A percentile compares a stretch with the other conserved stretches of the same genome.
Conservation (phyloP, 2,888 invertebrate genomes). For the Lasioglossum marginatum region DNA sequence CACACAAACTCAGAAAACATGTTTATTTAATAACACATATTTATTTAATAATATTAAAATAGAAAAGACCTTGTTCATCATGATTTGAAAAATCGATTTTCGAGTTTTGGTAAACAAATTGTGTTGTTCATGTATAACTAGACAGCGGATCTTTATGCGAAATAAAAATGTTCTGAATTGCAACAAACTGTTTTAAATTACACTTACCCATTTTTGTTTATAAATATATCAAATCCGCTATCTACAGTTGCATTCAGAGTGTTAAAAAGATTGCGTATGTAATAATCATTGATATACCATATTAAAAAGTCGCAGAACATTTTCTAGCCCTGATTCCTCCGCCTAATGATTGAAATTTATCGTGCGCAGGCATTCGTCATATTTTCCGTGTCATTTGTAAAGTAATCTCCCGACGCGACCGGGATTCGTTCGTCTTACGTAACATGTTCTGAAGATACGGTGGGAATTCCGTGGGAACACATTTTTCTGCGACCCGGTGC, state of each 20-base stretch:
- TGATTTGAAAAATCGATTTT: not conserved
- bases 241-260: not conserved
- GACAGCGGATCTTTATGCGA: no score
- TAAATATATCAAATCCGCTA: no score
- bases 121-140: not conserved
- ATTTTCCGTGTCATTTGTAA: constrained; percentile 29
- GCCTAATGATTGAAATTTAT: not conserved
- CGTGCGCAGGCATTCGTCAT: not conserved
- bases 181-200: no score
- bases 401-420: constrained; percentile 18
- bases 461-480: constrained; percentile 5
- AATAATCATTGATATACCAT: not conserved
- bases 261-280: not conserved
- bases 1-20: no score
- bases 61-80: no score
- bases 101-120: not conserved
- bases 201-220: no score
- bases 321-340: not conserved
- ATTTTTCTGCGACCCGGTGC: constrained; percentile 21
- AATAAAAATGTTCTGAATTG: no score
- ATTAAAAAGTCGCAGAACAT: not conserved
- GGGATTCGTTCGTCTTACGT: not conserved
- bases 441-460: not conserved
- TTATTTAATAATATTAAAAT: no score
- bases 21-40: no score